Base-by-base conservation (phyloP, 2,113 vertebrate genomes). In the Aldabrachelys gigantea region DNA sequence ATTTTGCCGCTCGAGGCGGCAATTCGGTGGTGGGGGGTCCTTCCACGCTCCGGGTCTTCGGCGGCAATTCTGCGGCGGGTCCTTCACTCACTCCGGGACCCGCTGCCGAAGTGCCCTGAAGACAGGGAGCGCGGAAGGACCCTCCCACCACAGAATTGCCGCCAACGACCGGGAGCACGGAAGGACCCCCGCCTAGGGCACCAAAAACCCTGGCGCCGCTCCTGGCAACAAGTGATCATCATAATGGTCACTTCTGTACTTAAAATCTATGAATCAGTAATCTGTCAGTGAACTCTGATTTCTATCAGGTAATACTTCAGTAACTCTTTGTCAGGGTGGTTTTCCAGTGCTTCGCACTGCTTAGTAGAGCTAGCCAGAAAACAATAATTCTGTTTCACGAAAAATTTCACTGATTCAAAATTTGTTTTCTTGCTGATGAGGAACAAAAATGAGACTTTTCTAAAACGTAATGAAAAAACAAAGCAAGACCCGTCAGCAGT, bases 211-310 rank as follows among this genome's bases (percentile, higher is more conserved):
- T 44, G 44, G 44, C 6, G 44, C 44, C 44, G 44, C 44, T 44
- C 44, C 44, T 44, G 44, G 17, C 10, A 4, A 3, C 10, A 17
- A 54, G 41, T 38, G 56, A 94, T 79, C 24, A 80, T 11, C 41
- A 76, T 47, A 76, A 76, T 76, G 24, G 25, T 47, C 41, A 24
- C 41, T 89, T 87, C 72, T 83, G 6, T 1, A 12, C 44, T 89
- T 87, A 72, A 88, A 80, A 52, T 31, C 54, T 14, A 8, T 87
- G 65, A 88, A 91, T 22, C 10, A 69, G 76, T 91, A 78, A n/a
- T 52, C 54, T 87, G 50, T 52, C 83, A 88, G 27, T 79, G 80
- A 95, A 92, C 92, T 57, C 80, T 22, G 69, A 75, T 88, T 93
- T 94, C n/a, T 88, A 78, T 84, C 91, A 84, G 4, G 84, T 24